phyloP scores from a whole-genome alignment of 1,140 invertebrate genomes.

The Notospermus geniculatus region DNA sequence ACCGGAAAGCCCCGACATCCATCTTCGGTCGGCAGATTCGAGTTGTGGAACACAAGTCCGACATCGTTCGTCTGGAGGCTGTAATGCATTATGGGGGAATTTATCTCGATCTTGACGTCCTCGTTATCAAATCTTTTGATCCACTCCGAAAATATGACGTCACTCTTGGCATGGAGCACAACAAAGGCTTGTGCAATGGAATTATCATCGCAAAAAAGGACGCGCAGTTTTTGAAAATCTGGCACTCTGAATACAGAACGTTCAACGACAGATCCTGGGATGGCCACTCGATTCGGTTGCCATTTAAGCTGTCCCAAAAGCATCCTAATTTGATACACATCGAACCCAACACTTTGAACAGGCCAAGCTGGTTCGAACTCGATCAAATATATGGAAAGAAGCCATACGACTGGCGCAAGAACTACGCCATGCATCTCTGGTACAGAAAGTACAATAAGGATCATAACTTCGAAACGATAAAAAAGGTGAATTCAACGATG shows the following conservation, averaged over 20 bases:
- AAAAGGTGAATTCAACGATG: conserved; percentile 7
- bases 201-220: conserved; percentile 12
- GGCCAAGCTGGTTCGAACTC: conserved; percentile 11
- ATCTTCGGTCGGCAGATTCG: conserved; percentile 6
- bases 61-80: conserved; percentile 14
- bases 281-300: conserved; percentile 5
- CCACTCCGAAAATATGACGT: conserved; percentile 14
- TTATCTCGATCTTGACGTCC: conserved; percentile 20
- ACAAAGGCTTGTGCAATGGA: conserved; percentile 12
- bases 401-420: conserved; percentile 9
- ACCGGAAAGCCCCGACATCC: neutral
- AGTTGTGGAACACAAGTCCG: conserved; percentile 12
- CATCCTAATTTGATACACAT: conserved; percentile 10
- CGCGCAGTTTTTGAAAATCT: conserved; percentile 15
- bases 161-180: conserved; percentile 6
- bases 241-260: conserved; percentile 10
- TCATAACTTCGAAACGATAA: conserved; percentile 9
- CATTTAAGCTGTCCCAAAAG: neutral
- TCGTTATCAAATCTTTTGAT: conserved; percentile 16
- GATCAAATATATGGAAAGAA: neutral
- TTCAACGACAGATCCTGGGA: conserved; percentile 11
- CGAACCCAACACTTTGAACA: conserved; percentile 1
- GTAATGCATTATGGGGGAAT: conserved; percentile 16
- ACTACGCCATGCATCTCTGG: conserved; percentile 17
- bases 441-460: conserved; percentile 3